Evolutionary conservation across 2,113 vertebrate genomes (phyloP).

Genomic region (Suricata suricatta): DNA sequence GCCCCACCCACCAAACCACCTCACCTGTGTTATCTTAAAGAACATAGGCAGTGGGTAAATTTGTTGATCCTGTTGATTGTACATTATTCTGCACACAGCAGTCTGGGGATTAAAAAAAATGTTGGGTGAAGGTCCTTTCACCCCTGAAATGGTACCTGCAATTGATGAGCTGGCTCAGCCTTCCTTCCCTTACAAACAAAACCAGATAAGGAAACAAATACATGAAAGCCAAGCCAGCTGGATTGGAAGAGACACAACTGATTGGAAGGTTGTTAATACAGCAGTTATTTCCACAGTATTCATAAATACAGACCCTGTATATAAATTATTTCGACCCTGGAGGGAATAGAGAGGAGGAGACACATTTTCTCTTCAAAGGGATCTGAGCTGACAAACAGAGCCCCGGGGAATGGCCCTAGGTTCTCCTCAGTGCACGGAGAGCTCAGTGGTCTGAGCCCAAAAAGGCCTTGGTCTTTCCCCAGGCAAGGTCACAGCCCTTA

Average conservation of each 20-base stretch:
- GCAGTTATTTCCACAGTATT: neutral
- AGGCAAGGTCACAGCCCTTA: neutral
- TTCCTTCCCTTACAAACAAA: neutral
- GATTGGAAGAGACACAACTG: neutral
- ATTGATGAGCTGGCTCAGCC: neutral
- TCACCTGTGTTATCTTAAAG: neutral
- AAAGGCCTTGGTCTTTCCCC: neutral
- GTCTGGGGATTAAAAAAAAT: neutral
- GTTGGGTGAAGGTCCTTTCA: fast-evolving
- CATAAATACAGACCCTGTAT: neutral
- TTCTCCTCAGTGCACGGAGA: fast-evolving
- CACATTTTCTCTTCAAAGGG: neutral
- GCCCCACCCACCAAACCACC: too few relatives aligned
- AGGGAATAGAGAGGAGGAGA: neutral
- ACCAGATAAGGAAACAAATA: neutral
- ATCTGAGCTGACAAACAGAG: neutral
- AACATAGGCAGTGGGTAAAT: neutral
- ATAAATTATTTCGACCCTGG: neutral
- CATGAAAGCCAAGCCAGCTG: neutral
- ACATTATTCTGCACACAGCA: too few relatives aligned
- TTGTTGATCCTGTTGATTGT: neutral
- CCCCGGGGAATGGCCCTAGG: too few relatives aligned
- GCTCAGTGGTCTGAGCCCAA: fast-evolving
- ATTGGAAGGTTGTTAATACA: neutral
- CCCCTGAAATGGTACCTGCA: neutral